Evolutionary conservation across 2,888 invertebrate genomes (phyloP).

Genomic region (Artemia sinica): DNA sequence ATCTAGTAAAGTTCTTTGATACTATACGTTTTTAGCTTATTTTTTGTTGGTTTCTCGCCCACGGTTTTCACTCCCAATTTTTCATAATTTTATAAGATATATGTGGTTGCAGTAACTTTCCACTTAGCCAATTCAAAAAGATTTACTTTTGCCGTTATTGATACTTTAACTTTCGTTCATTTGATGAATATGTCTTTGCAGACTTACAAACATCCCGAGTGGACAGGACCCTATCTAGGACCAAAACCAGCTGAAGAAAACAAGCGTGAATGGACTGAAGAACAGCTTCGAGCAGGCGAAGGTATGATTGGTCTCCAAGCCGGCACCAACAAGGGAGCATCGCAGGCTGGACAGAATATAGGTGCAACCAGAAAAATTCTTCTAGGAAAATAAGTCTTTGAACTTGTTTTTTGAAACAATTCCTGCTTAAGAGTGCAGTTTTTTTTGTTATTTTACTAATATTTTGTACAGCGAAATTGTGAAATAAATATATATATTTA

Average conservation of each 20-base stretch:
- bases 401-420: not conserved
- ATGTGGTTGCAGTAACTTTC: too few relatives aligned
- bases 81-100: too few relatives aligned
- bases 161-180: slow-evolving; percentile 18
- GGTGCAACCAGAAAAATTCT: slow-evolving; percentile 11
- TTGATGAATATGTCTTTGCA: slow-evolving; percentile 30
- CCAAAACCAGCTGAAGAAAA: slow-evolving; percentile 73
- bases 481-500: not conserved
- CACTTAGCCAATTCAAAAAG: not conserved
- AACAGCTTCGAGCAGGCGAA: slow-evolving; percentile 63
- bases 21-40: too few relatives aligned
- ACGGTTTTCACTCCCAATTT: too few relatives aligned
- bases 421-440: not conserved
- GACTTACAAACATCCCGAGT: slow-evolving; percentile 65
- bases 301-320: slow-evolving; percentile 70
- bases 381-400: slow-evolving; percentile 11
- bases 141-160: not conserved
- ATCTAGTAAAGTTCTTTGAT: too few relatives aligned
- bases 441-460: slow-evolving; percentile 11
- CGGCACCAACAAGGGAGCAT: slow-evolving; percentile 50
- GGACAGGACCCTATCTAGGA: slow-evolving; percentile 61
- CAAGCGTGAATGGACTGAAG: slow-evolving; percentile 58
- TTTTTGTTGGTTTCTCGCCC: too few relatives aligned
- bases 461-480: slow-evolving; percentile 11
- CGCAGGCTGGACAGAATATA: slow-evolving; percentile 8